phyloP scores from a whole-genome alignment of 2,113 vertebrate genomes.

The Neolamprologus fasciatus region DNA sequence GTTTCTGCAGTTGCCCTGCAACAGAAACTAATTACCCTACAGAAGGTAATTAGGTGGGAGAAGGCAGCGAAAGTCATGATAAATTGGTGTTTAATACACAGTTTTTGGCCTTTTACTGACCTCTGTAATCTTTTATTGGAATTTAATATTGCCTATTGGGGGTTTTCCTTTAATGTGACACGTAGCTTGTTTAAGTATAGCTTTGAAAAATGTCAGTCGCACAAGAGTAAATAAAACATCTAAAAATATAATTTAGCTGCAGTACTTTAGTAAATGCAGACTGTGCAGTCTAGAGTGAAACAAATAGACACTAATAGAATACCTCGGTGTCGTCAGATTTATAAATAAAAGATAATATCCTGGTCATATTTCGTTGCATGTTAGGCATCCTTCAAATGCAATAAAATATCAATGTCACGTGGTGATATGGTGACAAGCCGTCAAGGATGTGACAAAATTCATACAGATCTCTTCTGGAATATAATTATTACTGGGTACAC shows the following conservation, averaged over 20 bases:
- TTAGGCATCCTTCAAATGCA: neutral
- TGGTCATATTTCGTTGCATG: neutral
- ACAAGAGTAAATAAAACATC: neutral
- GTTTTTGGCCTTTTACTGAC: neutral
- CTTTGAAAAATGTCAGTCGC: neutral
- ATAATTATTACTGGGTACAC: conserved; percentile 60
- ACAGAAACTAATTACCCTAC: neutral
- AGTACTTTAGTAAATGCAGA: neutral
- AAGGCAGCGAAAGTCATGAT: neutral
- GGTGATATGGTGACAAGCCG: conserved; percentile 5
- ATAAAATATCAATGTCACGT: conserved; percentile 9
- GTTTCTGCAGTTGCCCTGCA: neutral
- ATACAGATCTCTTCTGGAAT: conserved; percentile 42
- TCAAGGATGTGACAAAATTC: conserved; percentile 44
- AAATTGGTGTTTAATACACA: neutral
- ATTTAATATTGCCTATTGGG: neutral
- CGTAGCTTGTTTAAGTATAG: neutral
- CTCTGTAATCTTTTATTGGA: neutral
- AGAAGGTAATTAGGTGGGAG: neutral
- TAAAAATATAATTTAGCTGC: neutral
- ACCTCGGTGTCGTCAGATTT: neutral
- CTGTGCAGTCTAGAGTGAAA: neutral
- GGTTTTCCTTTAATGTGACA: neutral
- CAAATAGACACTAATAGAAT: no score
- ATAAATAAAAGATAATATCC: neutral